A percentile compares a stretch with the other conserved stretches of the same genome.
Evolutionary conservation across 2,888 invertebrate genomes (phyloP).

Genomic region (Pocota personata): DNA sequence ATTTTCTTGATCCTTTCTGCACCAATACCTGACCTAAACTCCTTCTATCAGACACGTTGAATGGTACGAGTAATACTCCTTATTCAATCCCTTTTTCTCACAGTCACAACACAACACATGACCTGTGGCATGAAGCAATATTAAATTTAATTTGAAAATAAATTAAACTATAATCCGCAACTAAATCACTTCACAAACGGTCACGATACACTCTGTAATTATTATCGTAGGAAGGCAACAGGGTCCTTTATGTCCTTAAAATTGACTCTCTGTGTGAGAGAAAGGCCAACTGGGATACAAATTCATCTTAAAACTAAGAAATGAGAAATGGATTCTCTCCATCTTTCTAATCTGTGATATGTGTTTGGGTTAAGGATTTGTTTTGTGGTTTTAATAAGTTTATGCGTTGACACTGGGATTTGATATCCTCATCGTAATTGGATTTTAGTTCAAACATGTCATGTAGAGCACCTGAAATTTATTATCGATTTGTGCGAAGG

Average conservation of each 20-base stretch:
- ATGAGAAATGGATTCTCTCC: not conserved
- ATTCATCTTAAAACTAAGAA: not conserved
- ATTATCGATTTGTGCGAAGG: conserved; percentile 5
- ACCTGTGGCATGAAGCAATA: conserved; percentile 10
- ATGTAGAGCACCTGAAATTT: conserved; percentile 1
- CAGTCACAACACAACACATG: not conserved
- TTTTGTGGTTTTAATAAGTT: conserved; percentile 47
- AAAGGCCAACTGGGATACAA: not conserved
- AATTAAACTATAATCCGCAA: conserved; percentile 51
- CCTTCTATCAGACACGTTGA: not conserved
- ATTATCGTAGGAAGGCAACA: not conserved
- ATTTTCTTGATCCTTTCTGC: conserved; percentile 11
- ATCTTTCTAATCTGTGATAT: not conserved
- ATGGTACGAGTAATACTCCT: not conserved
- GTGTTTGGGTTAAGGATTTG: conserved; percentile 3
- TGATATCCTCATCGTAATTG: conserved; percentile 46
- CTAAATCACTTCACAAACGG: conserved; percentile 45
- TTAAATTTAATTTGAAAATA: conserved; percentile 43
- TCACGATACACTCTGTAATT: conserved; percentile 15
- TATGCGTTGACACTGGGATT: conserved; percentile 55
- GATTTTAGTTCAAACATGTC: conserved; percentile 29
- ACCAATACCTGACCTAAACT: not conserved
- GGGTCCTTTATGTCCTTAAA: conserved; percentile 2
- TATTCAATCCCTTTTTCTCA: not conserved
- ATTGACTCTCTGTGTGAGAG: not conserved